Base-by-base conservation (phyloP, 2,113 vertebrate species). In the Charina bottae region DNA sequence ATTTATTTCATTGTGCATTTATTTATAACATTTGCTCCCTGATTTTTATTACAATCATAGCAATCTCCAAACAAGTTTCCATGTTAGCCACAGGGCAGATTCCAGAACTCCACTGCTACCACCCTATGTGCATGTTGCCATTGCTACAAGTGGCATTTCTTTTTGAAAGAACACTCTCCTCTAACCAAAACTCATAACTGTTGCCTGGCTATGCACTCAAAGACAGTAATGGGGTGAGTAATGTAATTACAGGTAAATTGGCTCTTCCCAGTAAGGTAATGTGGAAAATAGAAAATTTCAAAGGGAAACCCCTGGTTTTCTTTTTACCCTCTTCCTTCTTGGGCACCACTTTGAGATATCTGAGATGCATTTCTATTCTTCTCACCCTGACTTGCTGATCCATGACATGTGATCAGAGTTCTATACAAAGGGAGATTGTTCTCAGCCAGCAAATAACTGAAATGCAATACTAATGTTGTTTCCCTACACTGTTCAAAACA, bases 351-450 rank as follows among this genome's bases (percentile, higher is more conserved):
- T 46, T 58, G 13, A 49, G 84, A 60, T 46, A 23, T 17, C 4
- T 9, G 5, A 53, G n/a, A 53, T 72, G 28, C 49, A 68, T 91
- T 59, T 72, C 60, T 55, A 54, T 8, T 26, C 33, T 6, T 62
- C 26, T 54, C 21, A 53, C 28, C 37, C 26, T 37, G 21, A 53
- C 58, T 23, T 42, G 33, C 60, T 53, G 37, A 6, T 87, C 59
- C 49, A 28, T 87, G 60, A 55, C 6, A 55, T 54, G 13, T 72
- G 13, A 87, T 87, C n/a, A 28, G 49, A 72, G 33, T 54, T 55
- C 19, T 68, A 46, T 54, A 87, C 84, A 91, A 87, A 91, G 56
- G 23, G 60, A 56, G 53, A 72, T 55, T 64, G 56, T 89, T 54
- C 46, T 89, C 46, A 53, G 1, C 55, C 84, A 87, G n/a, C n/a